phyloP scores from a whole-genome alignment of 2,113 vertebrate genomes.

The Triplophysa tibetana region DNA sequence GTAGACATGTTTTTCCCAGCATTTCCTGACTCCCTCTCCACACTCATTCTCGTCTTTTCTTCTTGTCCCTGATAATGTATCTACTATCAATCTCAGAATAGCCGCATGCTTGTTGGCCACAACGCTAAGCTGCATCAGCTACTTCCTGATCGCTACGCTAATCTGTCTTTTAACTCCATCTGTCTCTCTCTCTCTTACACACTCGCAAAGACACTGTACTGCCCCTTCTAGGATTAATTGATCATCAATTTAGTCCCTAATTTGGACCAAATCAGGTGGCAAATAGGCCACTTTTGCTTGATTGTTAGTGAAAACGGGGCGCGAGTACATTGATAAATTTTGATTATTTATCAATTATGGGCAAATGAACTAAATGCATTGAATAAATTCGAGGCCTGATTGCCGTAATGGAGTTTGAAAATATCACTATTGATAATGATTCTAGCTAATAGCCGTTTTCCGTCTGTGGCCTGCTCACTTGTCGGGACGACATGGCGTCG shows the following conservation, averaged over 20 bases:
- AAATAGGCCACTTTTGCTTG: slow-evolving; percentile 99
- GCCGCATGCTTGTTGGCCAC: slow-evolving; percentile 82
- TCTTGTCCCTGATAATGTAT: slow-evolving; percentile 1
- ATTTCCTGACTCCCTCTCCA: not conserved
- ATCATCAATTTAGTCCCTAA: slow-evolving; percentile 99
- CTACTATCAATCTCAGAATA: slow-evolving; percentile 24
- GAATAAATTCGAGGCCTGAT: slow-evolving; percentile 95
- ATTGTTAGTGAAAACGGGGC: slow-evolving; percentile 99
- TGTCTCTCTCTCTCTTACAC: slow-evolving; percentile 76
- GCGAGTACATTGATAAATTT: slow-evolving; percentile 99
- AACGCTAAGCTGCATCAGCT: slow-evolving; percentile 78
- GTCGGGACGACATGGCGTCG: slow-evolving; percentile 86
- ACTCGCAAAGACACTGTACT: slow-evolving; percentile 76
- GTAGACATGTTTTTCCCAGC: not conserved
- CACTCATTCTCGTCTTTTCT: not conserved
- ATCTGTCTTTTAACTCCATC: slow-evolving; percentile 89
- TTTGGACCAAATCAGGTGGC: slow-evolving; percentile 99
- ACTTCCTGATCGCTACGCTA: slow-evolving; percentile 84
- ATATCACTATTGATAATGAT: slow-evolving; percentile 99
- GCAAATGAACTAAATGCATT: slow-evolving; percentile 99
- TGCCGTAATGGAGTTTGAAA: slow-evolving; percentile 99
- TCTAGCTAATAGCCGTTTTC: slow-evolving; percentile 97
- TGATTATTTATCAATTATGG: slow-evolving; percentile 99
- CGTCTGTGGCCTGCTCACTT: slow-evolving; percentile 86
- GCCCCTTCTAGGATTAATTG: slow-evolving; percentile 99